These are phyloP conservation scores for Machimus rusticus DNA, from an alignment of 2,888 invertebrate species.

Conservation along the genomic window DNA sequence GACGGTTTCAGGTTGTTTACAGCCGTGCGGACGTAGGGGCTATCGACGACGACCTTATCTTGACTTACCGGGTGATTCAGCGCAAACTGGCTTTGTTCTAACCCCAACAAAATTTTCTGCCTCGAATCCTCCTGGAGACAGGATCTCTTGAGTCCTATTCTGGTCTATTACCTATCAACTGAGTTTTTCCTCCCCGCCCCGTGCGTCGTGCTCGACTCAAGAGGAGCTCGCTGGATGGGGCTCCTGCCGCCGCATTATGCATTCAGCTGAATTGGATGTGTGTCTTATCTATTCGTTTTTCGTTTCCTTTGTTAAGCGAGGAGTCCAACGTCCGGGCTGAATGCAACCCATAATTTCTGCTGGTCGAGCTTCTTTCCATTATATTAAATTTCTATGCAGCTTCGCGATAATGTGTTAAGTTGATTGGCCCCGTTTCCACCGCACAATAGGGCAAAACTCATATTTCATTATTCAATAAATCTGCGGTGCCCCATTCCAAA, in stretches of 20 bases:
- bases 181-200: not conserved
- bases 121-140: not conserved
- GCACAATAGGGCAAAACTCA: not conserved
- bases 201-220: not conserved
- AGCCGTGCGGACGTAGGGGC: not conserved
- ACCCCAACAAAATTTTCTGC: not conserved
- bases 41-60: not conserved
- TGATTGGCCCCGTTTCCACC: not conserved
- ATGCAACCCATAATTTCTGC: not conserved
- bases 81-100: not conserved
- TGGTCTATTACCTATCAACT: not conserved
- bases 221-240: not conserved
- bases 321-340: not conserved
- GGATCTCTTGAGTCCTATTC: not conserved
- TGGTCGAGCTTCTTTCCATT: not conserved
- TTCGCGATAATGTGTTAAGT: not conserved
- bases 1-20: not conserved
- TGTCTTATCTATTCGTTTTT: not conserved
- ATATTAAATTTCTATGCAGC: not conserved
- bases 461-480: not conserved
- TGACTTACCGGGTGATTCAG: not conserved
- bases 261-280: not conserved
- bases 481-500: not conserved
- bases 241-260: not conserved
- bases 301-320: not conserved